phyloP scores from a whole-genome alignment of 2,797 vertebrate species.

The Tragopan temminckii region DNA sequence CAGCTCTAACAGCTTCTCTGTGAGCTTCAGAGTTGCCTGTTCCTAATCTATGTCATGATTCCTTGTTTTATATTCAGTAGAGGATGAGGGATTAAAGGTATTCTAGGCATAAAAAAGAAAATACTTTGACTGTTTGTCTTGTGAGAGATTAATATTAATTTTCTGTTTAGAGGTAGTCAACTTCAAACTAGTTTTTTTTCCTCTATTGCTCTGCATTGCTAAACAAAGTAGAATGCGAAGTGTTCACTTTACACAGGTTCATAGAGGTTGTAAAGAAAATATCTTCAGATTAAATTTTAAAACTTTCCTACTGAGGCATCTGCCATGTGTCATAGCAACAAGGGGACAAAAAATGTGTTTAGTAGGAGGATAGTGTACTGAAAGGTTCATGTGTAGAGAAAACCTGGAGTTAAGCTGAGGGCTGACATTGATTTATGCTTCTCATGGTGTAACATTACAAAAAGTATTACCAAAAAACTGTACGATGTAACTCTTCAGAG shows the following conservation, averaged over 20 bases:
- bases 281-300: background rate
- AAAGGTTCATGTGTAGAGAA: background rate
- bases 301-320: background rate
- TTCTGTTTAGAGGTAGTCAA: background rate
- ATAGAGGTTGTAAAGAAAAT: background rate
- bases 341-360: background rate
- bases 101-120: background rate
- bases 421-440: background rate
- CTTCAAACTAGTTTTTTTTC: background rate
- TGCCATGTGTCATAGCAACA: background rate
- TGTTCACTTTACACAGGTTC: background rate
- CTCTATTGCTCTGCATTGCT: background rate
- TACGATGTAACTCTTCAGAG: background rate
- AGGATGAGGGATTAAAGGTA: background rate
- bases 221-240: background rate
- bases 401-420: background rate
- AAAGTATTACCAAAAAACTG: background rate
- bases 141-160: too few relatives aligned
- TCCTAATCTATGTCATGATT: background rate
- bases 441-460: too few relatives aligned
- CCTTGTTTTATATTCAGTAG: background rate
- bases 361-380: background rate
- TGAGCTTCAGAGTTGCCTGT: background rate
- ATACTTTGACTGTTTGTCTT: too few relatives aligned
- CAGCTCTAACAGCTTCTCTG: background rate